These are phyloP conservation scores for Oryzias melastigma DNA, from an alignment of 2,113 vertebrate genomes.

Conservation along the genomic window DNA sequence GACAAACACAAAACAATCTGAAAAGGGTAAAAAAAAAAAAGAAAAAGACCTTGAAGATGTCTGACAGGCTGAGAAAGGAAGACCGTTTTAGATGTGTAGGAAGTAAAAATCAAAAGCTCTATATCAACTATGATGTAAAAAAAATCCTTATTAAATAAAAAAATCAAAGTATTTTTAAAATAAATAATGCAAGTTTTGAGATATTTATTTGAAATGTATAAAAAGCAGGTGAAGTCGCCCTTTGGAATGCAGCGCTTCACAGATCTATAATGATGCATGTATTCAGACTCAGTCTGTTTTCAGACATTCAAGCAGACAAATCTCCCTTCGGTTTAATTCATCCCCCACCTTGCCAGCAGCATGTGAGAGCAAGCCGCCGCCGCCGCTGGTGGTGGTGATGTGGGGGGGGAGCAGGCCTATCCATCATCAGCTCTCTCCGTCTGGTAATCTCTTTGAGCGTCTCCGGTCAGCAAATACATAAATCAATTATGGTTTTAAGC, in stretches of 20 bases:
- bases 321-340: conserved; percentile 41
- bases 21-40: conserved; percentile 41
- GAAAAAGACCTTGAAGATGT: conserved; percentile 62
- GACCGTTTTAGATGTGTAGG: conserved; percentile 52
- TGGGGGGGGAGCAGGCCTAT: conserved; percentile 41
- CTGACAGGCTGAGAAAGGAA: conserved; percentile 60
- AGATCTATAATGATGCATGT: not conserved
- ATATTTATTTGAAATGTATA: too few species aligned
- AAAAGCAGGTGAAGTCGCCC: not conserved
- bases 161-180: too few species aligned
- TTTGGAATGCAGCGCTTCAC: not conserved
- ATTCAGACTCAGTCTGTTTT: conserved; percentile 25
- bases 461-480: conserved; percentile 81
- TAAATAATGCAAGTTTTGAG: too few species aligned
- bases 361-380: conserved; percentile 1
- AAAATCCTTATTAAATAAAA: too few species aligned
- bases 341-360: conserved; percentile 38
- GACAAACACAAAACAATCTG: conserved; percentile 71
- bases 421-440: conserved; percentile 71
- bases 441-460: conserved; percentile 71
- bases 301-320: conserved; percentile 53
- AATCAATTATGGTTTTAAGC: conserved; percentile 85
- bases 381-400: not conserved
- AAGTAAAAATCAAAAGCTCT: conserved; percentile 19
- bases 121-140: too few species aligned